Percentiles rank a stretch among this genome's conserved stretches.
Evolutionary conservation across 2,888 invertebrate species (phyloP).

Genomic region (Rhamphomyia laevipes): DNA sequence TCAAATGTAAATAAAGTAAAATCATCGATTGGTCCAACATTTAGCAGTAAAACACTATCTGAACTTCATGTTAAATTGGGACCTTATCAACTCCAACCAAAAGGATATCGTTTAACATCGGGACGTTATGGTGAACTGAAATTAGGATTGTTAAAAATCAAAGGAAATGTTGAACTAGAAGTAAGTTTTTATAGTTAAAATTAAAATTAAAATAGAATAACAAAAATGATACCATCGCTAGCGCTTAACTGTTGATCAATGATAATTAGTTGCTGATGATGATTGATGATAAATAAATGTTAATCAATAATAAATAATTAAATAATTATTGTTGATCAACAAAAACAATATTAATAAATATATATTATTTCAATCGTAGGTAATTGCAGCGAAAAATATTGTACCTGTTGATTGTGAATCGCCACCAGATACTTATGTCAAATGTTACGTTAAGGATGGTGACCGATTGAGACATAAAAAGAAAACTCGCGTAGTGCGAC

Average conservation of each 20-base stretch:
- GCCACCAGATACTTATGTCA: slow-evolving; percentile 81
- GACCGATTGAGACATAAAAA: slow-evolving; percentile 83
- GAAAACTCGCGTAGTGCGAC: slow-evolving; percentile 75
- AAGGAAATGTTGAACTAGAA: slow-evolving; percentile 86
- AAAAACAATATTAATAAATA: no score
- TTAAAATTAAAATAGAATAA: no score
- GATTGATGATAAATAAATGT: no score
- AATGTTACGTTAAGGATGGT: slow-evolving; percentile 82
- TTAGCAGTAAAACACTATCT: slow-evolving; percentile 16
- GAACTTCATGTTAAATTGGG: slow-evolving; percentile 44
- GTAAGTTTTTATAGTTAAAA: no score
- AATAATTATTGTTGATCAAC: no score
- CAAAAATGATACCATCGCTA: no score
- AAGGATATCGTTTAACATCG: slow-evolving; percentile 56
- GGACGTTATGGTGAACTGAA: slow-evolving; percentile 71
- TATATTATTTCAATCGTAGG: slow-evolving; percentile 23
- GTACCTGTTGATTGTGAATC: slow-evolving; percentile 57
- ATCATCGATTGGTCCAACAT: slow-evolving; percentile 13
- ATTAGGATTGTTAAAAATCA: slow-evolving; percentile 77
- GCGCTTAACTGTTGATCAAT: no score
- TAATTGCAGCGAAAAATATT: slow-evolving; percentile 59
- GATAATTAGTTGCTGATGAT: no score
- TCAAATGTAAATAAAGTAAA: slow-evolving; percentile 28
- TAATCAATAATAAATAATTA: no score
- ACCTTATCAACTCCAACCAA: slow-evolving; percentile 71